Conservation (phyloP, 1,140 invertebrate species). For the Hermetia illucens region DNA sequence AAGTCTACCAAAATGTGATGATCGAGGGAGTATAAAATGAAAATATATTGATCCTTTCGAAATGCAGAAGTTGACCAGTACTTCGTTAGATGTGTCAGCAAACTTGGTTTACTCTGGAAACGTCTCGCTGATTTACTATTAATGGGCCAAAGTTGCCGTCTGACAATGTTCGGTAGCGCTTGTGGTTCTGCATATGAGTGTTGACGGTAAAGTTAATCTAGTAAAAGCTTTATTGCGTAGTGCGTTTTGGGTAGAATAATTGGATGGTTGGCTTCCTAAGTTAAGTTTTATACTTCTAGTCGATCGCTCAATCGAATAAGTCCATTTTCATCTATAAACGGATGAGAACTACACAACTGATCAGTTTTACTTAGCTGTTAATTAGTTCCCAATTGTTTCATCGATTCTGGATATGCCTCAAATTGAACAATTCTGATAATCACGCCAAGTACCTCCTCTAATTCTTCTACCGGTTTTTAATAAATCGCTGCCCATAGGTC, state of each 20-base stretch:
- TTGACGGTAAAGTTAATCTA: conserved; percentile 18
- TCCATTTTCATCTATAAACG: conserved; percentile 22
- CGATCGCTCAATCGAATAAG: conserved; percentile 30
- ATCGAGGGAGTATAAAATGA: conserved; percentile 14
- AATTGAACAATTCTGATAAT: no score
- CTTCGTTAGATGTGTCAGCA: conserved; percentile 10
- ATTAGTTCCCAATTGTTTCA: no score
- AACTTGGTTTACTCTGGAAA: conserved; percentile 12
- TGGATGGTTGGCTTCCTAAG: conserved; percentile 25
- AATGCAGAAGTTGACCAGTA: conserved; percentile 19
- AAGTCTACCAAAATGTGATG: conserved; percentile 19
- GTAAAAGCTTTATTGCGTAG: conserved; percentile 20
- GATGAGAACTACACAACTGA: no score
- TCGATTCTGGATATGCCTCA: no score
- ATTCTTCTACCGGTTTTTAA: no score
- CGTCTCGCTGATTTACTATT: conserved; percentile 16
- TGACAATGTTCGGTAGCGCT: conserved; percentile 12
- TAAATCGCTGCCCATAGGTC: no score
- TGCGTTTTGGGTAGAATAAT: conserved; percentile 22
- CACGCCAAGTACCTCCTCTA: no score
- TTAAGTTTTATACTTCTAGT: conserved; percentile 16
- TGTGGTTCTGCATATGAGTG: conserved; percentile 24
- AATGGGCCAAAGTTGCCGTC: conserved; percentile 16
- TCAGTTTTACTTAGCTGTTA: no score
- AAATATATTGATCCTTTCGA: conserved; percentile 12